phyloP scores from a whole-genome alignment of 2,113 vertebrate genomes.

The Ictidomys tridecemlineatus region DNA sequence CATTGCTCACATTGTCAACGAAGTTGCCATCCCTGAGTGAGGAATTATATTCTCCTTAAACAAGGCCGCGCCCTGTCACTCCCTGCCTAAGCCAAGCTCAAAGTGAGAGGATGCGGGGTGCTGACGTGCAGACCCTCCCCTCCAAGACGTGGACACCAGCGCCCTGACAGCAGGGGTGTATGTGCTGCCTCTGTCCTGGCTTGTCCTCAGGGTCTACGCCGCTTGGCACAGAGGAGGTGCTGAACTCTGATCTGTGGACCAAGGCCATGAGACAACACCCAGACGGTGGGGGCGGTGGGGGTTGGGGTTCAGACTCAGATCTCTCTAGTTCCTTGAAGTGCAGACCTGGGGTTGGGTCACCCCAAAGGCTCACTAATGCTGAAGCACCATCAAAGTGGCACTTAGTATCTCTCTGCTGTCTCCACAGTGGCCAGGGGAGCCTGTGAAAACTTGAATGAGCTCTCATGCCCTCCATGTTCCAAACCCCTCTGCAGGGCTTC shows the following conservation, averaged over 20 bases:
- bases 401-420: background rate
- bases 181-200: background rate
- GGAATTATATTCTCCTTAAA: background rate
- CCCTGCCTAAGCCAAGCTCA: background rate
- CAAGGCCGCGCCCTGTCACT: background rate
- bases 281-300: accelerated
- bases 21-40: background rate
- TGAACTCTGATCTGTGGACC: background rate
- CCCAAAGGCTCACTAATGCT: background rate
- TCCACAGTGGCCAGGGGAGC: background rate
- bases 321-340: background rate
- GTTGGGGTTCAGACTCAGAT: background rate
- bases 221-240: background rate
- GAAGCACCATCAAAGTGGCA: background rate
- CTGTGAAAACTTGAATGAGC: background rate
- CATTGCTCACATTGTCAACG: background rate
- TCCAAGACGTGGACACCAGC: background rate
- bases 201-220: background rate
- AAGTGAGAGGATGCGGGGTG: too few species aligned
- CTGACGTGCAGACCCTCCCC: background rate
- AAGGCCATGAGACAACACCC: background rate
- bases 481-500: background rate
- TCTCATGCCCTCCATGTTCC: background rate
- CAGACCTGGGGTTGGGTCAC: too few species aligned
- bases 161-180: background rate